phyloP scores from a whole-genome alignment of 2,888 invertebrate genomes.

The Spilarctia lutea region DNA sequence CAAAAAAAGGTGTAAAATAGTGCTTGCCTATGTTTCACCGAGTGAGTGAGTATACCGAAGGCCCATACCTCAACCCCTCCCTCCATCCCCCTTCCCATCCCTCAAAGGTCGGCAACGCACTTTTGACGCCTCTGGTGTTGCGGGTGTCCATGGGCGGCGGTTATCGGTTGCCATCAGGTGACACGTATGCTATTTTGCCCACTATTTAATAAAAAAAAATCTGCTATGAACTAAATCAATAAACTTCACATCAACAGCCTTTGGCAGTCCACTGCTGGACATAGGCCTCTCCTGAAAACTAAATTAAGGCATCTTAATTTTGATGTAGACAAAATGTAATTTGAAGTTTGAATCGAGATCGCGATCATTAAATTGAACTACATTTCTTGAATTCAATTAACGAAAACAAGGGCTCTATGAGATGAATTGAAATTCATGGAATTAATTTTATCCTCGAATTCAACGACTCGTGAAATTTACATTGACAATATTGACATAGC shows the following conservation, averaged over 20 bases:
- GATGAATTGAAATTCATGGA: conserved; percentile 7
- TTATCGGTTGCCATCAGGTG: too few species aligned
- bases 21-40: too few species aligned
- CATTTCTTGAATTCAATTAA: conserved; percentile 20
- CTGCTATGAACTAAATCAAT: neutral
- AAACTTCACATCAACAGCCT: neutral
- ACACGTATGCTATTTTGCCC: too few species aligned
- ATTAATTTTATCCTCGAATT: conserved; percentile 7
- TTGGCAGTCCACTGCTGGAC: too few species aligned
- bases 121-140: too few species aligned
- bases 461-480: conserved; percentile 10
- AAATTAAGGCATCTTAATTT: neutral
- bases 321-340: neutral
- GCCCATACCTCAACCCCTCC: too few species aligned
- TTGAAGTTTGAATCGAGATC: conserved; percentile 4
- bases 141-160: too few species aligned
- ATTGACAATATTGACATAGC: conserved; percentile 6
- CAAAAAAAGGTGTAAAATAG: too few species aligned
- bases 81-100: too few species aligned
- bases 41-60: too few species aligned
- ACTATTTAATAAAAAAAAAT: too few species aligned
- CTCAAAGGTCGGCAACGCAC: too few species aligned
- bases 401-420: conserved; percentile 1
- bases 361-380: conserved; percentile 5
- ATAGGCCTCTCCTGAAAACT: neutral